phyloP scores from a whole-genome alignment of 2,888 invertebrate species.

The Omphaloscelis lunosa region DNA sequence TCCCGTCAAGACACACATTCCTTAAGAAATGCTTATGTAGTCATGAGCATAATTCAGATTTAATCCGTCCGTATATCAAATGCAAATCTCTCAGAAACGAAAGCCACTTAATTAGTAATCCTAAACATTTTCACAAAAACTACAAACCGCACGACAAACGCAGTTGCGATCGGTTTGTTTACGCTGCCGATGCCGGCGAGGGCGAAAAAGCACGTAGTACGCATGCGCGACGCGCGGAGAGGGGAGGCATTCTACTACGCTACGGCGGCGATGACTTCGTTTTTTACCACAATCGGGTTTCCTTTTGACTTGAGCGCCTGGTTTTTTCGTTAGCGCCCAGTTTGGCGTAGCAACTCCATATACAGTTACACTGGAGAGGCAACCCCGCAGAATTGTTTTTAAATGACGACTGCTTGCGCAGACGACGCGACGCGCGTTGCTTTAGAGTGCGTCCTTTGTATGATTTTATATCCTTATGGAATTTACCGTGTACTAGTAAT shows the following conservation, averaged over 20 bases:
- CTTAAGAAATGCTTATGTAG: background rate
- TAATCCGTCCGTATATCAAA: background rate
- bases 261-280: slow-evolving; percentile 76
- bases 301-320: slow-evolving; percentile 83
- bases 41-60: background rate
- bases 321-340: slow-evolving; percentile 86
- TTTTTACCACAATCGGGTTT: slow-evolving; percentile 85
- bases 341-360: slow-evolving; percentile 88
- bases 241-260: slow-evolving; percentile 81
- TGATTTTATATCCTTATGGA: slow-evolving; percentile 19
- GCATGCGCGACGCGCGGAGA: slow-evolving; percentile 72
- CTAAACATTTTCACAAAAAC: slow-evolving; percentile 48
- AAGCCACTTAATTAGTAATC: slow-evolving; percentile 35
- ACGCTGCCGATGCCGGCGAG: slow-evolving; percentile 60
- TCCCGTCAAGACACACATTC: background rate
- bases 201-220: slow-evolving; percentile 84
- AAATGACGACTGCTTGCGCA: slow-evolving; percentile 81
- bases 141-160: slow-evolving; percentile 70
- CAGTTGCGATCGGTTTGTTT: slow-evolving; percentile 74
- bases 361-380: slow-evolving; percentile 88
- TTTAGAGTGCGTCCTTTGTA: slow-evolving; percentile 63
- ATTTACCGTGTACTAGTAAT: background rate
- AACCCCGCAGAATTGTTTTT: slow-evolving; percentile 89
- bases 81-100: background rate
- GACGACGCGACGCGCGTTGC: slow-evolving; percentile 66